These are phyloP conservation scores for Euura lappo DNA, from an alignment of 1,140 invertebrate species.

Conservation along the genomic window DNA sequence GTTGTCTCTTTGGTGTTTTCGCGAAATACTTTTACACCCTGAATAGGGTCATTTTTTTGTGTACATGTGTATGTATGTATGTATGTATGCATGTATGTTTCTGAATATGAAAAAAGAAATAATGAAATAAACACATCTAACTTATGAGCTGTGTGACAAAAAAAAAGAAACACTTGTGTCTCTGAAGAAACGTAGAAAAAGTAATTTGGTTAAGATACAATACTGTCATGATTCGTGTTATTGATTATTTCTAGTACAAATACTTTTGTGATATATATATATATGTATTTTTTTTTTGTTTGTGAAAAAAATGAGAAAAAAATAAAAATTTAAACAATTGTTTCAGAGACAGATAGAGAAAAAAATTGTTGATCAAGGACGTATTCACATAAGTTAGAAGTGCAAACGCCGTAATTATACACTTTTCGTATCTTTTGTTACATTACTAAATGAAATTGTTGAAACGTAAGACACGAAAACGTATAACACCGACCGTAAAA, in stretches of 20 bases:
- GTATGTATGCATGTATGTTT: no score
- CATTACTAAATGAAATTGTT: not conserved
- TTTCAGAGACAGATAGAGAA: no score
- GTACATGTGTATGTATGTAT: no score
- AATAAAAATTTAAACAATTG: not conserved
- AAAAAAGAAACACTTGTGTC: not conserved
- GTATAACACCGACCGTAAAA: not conserved
- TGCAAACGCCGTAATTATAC: not conserved
- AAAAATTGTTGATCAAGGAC: not conserved
- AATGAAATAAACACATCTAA: not conserved
- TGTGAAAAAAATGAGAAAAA: conserved; percentile 9
- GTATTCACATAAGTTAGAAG: conserved; percentile 3
- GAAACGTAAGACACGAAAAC: not conserved
- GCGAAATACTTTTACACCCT: conserved; percentile 15
- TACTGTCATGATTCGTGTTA: conserved; percentile 18
- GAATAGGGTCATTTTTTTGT: not conserved
- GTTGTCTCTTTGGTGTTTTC: conserved; percentile 28
- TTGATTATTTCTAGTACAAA: conserved; percentile 19
- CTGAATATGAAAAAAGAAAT: no score
- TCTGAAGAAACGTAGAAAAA: conserved; percentile 1
- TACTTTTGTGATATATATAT: not conserved
- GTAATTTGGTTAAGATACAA: conserved; percentile 22
- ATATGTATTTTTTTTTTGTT: not conserved
- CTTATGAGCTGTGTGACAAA: not conserved
- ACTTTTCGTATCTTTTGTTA: no score